Percentiles rank a stretch among this genome's conserved stretches.
Conservation (phyloP, 2,113 vertebrate genomes). For the Acinonyx jubatus region DNA sequence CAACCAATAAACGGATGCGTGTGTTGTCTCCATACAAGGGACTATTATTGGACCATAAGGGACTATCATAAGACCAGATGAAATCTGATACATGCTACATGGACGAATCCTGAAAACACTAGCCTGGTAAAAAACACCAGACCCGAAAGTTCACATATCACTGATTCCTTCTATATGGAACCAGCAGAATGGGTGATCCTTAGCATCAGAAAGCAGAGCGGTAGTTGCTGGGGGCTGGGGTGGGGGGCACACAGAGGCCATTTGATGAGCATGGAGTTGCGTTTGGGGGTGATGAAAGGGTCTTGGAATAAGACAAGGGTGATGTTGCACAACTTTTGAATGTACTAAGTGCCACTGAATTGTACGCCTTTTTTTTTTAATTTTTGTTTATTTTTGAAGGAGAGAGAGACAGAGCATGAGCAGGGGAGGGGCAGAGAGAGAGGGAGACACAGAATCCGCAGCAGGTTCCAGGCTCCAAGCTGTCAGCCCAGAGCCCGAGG, state of each 20-base stretch:
- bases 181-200: not conserved
- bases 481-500: too few relatives aligned
- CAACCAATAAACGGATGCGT: not conserved
- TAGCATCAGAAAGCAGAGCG: not conserved
- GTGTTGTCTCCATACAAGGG: not conserved
- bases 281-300: fast-evolving
- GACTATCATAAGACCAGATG: not conserved
- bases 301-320: not conserved
- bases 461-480: too few relatives aligned
- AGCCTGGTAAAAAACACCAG: not conserved
- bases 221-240: not conserved
- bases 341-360: not conserved
- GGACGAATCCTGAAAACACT: not conserved
- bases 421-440: too few relatives aligned
- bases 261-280: too few relatives aligned
- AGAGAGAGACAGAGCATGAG: too few relatives aligned
- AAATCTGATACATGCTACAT: not conserved
- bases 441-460: too few relatives aligned
- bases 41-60: not conserved
- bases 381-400: too few relatives aligned
- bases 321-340: fast-evolving
- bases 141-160: too few relatives aligned
- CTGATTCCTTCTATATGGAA: not conserved
- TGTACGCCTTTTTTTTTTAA: too few relatives aligned
- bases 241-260: not conserved